Evolutionary conservation across 2,888 invertebrate genomes (phyloP).

Genomic region (Hirtodrosophila histrioides): DNA sequence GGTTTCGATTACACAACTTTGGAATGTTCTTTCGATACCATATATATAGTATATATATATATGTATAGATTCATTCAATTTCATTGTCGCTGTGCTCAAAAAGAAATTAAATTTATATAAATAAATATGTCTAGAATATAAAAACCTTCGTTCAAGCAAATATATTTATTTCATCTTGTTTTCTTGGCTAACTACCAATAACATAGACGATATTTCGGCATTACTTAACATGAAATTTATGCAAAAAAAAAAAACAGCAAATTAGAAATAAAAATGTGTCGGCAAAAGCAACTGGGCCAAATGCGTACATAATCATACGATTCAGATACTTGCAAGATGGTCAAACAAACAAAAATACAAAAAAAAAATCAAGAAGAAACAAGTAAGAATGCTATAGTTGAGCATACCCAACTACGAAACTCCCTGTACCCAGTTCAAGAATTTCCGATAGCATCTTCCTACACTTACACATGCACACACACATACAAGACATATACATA

Average conservation of each 20-base stretch:
- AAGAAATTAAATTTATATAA: conserved; percentile 38
- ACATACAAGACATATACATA: too few relatives aligned
- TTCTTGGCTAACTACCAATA: conserved; percentile 73
- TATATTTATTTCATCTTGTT: conserved; percentile 12
- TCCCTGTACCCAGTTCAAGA: too few relatives aligned
- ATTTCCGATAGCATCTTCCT: too few relatives aligned
- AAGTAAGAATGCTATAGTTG: too few relatives aligned
- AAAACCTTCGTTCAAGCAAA: conserved; percentile 44
- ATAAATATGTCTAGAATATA: conserved; percentile 41
- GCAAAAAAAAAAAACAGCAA: conserved; percentile 13
- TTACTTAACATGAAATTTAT: conserved; percentile 72
- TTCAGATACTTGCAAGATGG: conserved; percentile 16
- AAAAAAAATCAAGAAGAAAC: too few relatives aligned
- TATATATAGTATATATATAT: too few relatives aligned
- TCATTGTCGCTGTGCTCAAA: conserved; percentile 20
- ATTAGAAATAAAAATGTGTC: conserved; percentile 27
- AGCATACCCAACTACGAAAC: too few relatives aligned
- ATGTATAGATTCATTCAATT: conserved; percentile 18
- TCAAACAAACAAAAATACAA: background rate
- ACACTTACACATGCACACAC: too few relatives aligned
- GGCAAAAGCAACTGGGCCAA: conserved; percentile 58
- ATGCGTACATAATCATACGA: conserved; percentile 43
- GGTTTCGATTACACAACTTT: too few relatives aligned
- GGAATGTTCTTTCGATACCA: too few relatives aligned
- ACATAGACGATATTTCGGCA: conserved; percentile 58